Base-by-base conservation (phyloP, 2,113 vertebrate genomes). In the Toxostoma redivivum region DNA sequence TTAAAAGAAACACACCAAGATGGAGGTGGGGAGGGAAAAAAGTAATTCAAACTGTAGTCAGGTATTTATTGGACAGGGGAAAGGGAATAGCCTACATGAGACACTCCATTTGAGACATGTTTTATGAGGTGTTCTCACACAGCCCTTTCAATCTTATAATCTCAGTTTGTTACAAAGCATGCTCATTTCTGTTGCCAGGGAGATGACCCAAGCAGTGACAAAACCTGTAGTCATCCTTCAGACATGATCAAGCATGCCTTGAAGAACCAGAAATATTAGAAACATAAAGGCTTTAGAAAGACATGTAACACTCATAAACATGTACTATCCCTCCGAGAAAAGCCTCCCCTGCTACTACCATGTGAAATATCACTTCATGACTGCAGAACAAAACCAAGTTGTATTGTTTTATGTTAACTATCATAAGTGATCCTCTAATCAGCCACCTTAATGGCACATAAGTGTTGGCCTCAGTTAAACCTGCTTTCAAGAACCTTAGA, bases 181-280 rank as follows among this genome's bases (percentile, higher is more conserved):
- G 56, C 65, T 67, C 76, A 88, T 56, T 95, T 91, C 79, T 91
- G 85, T 97, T 96, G 81, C 74, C 38, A 50, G 27, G 67, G 96
- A 81, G 74, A 95, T 94, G 94, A 96, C 87, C 92, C 82, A 95
- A 95, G 79, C 79, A 92, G 38, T 88, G 87, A 94, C 87, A 95
- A 94, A 93, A 90, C 5, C 1, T 62, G 47, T 27, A 93, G 81
- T 45, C 96, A 95, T 91, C 81, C 87, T 76, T 76, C 87, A 77
- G 81, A 92, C 94, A 37, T 73, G 96, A 95, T 62, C 67, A 86
- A 93, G 92, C 96, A 86, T 4, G 96, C 69, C 95, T 96, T 85
- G 95, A 95, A 95, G 85, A 97, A 97, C 96, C 91, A 92, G 96
- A 95, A 96, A 91, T 93, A 92, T 96, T 23, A 90, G 92, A 83